Evolutionary conservation across 2,888 invertebrate species (phyloP).

Genomic region (Mesorhabditis spiculigera): DNA sequence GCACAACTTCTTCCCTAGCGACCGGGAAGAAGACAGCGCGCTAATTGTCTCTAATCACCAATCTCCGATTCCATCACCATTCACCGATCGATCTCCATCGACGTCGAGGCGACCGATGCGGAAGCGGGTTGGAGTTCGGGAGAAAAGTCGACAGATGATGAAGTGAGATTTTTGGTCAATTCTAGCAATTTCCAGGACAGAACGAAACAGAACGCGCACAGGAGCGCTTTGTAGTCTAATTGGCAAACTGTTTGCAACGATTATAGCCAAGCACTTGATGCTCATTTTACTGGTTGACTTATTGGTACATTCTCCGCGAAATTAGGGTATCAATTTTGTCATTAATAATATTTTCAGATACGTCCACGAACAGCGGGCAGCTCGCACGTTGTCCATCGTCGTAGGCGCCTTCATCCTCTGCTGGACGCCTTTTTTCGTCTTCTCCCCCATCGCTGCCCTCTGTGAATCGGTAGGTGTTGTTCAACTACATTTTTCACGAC

Average conservation of each 20-base stretch:
- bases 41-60: background rate
- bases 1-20: conserved; percentile 1
- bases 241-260: background rate
- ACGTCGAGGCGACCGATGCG: conserved; percentile 13
- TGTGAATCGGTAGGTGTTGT: conserved; percentile 31
- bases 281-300: too few species aligned
- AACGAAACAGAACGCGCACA: too few species aligned
- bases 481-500: background rate
- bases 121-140: conserved; percentile 31
- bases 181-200: background rate
- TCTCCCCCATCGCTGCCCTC: conserved; percentile 50
- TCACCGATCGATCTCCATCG: background rate
- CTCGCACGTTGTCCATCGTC: conserved; percentile 89
- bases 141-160: conserved; percentile 57
- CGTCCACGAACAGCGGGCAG: conserved; percentile 80
- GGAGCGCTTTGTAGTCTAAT: too few species aligned
- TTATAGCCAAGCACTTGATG: too few species aligned
- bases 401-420: conserved; percentile 96
- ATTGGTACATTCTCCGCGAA: too few species aligned
- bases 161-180: conserved; percentile 20
- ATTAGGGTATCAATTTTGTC: background rate
- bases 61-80: background rate
- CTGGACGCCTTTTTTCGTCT: conserved; percentile 92
- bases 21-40: background rate
- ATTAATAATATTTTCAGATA: conserved; percentile 21